Conservation (phyloP, 2,888 invertebrate genomes). For the Branchellion lobata region DNA sequence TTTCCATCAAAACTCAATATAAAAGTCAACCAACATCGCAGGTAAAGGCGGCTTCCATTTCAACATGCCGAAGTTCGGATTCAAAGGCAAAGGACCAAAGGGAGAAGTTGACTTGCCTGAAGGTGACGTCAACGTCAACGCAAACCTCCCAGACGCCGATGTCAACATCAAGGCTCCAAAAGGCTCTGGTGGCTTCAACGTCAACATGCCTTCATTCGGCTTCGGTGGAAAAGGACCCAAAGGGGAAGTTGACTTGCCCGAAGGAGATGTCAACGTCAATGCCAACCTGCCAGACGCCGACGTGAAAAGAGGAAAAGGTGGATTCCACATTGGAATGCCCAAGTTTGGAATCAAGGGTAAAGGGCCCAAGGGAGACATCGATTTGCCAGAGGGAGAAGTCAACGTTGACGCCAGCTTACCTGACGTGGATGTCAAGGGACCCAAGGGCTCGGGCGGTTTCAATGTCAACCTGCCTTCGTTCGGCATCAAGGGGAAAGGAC, state of each 20-base stretch:
- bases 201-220: conserved; percentile 21
- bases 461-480: conserved; percentile 36
- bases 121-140: neutral
- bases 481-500: conserved; percentile 36
- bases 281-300: conserved; percentile 40
- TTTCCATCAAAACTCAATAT: too few species aligned
- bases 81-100: conserved; percentile 38
- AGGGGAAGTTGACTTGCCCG: conserved; percentile 12
- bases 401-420: conserved; percentile 19
- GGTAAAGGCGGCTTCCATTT: conserved; percentile 41
- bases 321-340: conserved; percentile 28
- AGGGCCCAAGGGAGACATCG: conserved; percentile 28
- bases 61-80: conserved; percentile 34
- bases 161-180: conserved; percentile 35
- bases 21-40: too few species aligned
- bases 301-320: conserved; percentile 15
- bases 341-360: conserved; percentile 15
- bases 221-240: conserved; percentile 25
- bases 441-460: conserved; percentile 39
- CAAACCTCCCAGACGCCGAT: conserved; percentile 16
- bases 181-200: conserved; percentile 13
- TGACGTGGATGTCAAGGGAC: conserved; percentile 28
- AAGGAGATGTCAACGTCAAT: conserved; percentile 15
- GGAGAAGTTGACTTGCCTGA: conserved; percentile 29
- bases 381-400: conserved; percentile 30